Conservation (phyloP, 2,888 invertebrate genomes). For the Pyrrhia umbra region DNA sequence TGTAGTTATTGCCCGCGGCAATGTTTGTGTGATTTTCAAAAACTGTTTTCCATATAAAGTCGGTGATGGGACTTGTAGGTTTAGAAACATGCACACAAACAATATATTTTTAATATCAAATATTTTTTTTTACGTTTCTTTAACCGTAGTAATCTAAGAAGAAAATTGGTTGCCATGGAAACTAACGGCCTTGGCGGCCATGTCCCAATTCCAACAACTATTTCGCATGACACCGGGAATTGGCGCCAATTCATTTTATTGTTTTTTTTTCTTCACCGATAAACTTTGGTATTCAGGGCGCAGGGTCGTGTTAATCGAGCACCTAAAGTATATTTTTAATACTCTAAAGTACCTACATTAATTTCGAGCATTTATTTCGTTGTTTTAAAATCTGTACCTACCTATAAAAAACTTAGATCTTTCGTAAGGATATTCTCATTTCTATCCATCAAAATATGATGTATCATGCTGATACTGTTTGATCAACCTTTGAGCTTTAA, state of each 20-base stretch:
- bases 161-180: slow-evolving; percentile 27
- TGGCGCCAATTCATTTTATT: slow-evolving; percentile 52
- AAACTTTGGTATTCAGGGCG: slow-evolving; percentile 49
- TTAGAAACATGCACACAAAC: too few relatives aligned
- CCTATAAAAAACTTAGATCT: too few relatives aligned
- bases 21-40: background rate
- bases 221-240: slow-evolving; percentile 34
- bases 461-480: too few relatives aligned
- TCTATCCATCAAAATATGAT: too few relatives aligned
- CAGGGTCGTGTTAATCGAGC: slow-evolving; percentile 35
- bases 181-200: slow-evolving; percentile 40
- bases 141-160: background rate
- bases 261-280: slow-evolving; percentile 45
- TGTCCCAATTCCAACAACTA: slow-evolving; percentile 40
- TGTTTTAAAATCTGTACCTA: background rate
- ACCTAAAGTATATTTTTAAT: background rate
- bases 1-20: background rate
- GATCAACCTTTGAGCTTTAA: too few relatives aligned
- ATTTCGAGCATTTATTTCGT: background rate
- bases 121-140: slow-evolving; percentile 9
- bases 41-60: too few relatives aligned
- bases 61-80: too few relatives aligned
- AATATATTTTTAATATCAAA: too few relatives aligned
- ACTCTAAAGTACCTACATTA: too few relatives aligned
- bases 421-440: too few relatives aligned